These are phyloP conservation scores for Zingel zingel DNA, from an alignment of 2,113 vertebrate species.

Conservation along the genomic window DNA sequence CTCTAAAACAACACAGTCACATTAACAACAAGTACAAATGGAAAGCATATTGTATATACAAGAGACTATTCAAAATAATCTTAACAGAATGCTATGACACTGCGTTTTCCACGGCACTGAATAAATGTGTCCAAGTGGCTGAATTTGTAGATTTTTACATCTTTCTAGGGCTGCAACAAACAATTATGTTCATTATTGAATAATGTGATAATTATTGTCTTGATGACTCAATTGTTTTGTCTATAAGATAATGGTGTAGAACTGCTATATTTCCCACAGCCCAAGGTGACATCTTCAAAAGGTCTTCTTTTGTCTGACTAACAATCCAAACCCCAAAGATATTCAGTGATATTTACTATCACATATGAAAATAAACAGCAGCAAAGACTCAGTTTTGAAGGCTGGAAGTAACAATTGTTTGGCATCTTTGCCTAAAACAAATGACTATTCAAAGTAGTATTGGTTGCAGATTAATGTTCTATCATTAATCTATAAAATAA, in stretches of 20 bases:
- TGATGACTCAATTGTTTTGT: not conserved
- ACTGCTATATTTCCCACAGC: not conserved
- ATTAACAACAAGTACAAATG: not conserved
- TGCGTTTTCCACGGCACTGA: too few species aligned
- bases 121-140: too few species aligned
- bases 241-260: not conserved
- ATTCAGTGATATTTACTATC: too few species aligned
- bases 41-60: not conserved
- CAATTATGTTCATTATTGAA: not conserved
- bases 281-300: not conserved
- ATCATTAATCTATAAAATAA: too few species aligned
- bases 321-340: not conserved
- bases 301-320: not conserved
- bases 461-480: too few species aligned
- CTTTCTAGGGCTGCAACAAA: not conserved
- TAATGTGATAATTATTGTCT: not conserved
- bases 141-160: not conserved
- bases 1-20: conserved; percentile 81
- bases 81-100: too few species aligned
- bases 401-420: too few species aligned
- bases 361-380: too few species aligned
- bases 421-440: too few species aligned
- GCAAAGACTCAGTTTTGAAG: too few species aligned
- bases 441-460: too few species aligned
- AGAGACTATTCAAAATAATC: not conserved